Conservation (phyloP, 1,140 invertebrate genomes). For the Lepidurus couesii region DNA sequence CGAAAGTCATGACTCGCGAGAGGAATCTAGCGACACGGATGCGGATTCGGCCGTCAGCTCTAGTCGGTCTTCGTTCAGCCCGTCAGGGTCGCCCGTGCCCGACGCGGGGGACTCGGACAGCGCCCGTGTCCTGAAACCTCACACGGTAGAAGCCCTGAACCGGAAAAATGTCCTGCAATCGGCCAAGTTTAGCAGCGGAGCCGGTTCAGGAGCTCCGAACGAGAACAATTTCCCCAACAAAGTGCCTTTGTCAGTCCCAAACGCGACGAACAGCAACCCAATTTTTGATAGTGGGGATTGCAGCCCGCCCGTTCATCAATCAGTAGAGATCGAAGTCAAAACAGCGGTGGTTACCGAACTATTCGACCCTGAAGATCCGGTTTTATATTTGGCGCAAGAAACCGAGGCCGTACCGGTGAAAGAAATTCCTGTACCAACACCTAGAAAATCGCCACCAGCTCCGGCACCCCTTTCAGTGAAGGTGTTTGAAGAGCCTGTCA, state of each 20-base stretch:
- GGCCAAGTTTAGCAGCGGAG: slow-evolving; percentile 70
- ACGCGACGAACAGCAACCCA: neutral
- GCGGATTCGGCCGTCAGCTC: slow-evolving; percentile 72
- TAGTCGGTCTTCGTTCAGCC: slow-evolving; percentile 53
- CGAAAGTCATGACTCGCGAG: slow-evolving; percentile 35
- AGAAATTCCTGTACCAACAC: slow-evolving; percentile 33
- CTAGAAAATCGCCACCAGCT: slow-evolving; percentile 38
- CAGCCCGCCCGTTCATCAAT: neutral
- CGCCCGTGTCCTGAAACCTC: slow-evolving; percentile 61
- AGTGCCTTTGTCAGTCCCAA: neutral
- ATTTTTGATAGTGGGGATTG: neutral
- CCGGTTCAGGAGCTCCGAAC: slow-evolving; percentile 54
- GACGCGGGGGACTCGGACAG: slow-evolving; percentile 28
- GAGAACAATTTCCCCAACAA: neutral
- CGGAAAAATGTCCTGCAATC: slow-evolving; percentile 80
- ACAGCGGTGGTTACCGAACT: slow-evolving; percentile 41
- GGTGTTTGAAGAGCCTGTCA: slow-evolving; percentile 23
- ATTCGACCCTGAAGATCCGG: slow-evolving; percentile 33
- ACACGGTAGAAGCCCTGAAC: slow-evolving; percentile 73
- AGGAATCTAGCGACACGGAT: slow-evolving; percentile 34
- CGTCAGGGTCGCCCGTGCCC: slow-evolving; percentile 48
- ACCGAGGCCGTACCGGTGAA: neutral
- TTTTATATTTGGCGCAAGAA: neutral
- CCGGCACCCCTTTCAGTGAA: slow-evolving; percentile 35
- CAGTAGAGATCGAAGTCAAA: slow-evolving; percentile 27